A percentile compares a stretch with the other conserved stretches of the same genome.
Evolutionary conservation across 2,888 invertebrate species (phyloP).

Genomic region (Oxycera nigricornis): DNA sequence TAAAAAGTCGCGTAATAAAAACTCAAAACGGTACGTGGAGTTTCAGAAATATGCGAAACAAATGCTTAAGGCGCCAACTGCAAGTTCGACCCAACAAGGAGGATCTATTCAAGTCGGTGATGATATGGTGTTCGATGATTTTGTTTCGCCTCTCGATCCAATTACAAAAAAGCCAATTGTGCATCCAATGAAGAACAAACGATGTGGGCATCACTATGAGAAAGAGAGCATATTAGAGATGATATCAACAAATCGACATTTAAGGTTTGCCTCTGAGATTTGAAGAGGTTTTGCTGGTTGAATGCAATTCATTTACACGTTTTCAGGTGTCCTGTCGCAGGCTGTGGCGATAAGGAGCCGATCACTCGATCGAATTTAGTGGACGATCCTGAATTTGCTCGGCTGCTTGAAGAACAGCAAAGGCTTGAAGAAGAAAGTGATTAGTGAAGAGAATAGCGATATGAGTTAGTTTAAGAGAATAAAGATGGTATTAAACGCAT

Average conservation of each 20-base stretch:
- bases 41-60: constrained; percentile 48
- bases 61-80: constrained; percentile 42
- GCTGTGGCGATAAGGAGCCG: constrained; percentile 63
- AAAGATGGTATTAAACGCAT: no score
- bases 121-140: constrained; percentile 52
- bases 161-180: constrained; percentile 63
- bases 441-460: no score
- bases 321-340: constrained; percentile 60
- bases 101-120: constrained; percentile 44
- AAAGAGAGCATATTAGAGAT: constrained; percentile 61
- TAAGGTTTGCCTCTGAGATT: constrained; percentile 59
- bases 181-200: constrained; percentile 64
- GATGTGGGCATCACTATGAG: constrained; percentile 65
- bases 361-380: constrained; percentile 58
- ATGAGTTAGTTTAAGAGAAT: no score
- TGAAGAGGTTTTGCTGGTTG: constrained; percentile 54
- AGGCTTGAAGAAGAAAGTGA: constrained; percentile 12
- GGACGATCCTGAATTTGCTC: constrained; percentile 57
- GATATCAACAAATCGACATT: constrained; percentile 58
- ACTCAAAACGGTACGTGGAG: constrained; percentile 28
- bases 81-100: not conserved
- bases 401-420: not conserved
- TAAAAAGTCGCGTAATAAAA: not conserved
- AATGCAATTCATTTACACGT: no score
- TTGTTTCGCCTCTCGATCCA: constrained; percentile 63